These are phyloP conservation scores for Coptodon bakossiorum DNA, from an alignment of 2,113 vertebrate species.

Conservation along the genomic window DNA sequence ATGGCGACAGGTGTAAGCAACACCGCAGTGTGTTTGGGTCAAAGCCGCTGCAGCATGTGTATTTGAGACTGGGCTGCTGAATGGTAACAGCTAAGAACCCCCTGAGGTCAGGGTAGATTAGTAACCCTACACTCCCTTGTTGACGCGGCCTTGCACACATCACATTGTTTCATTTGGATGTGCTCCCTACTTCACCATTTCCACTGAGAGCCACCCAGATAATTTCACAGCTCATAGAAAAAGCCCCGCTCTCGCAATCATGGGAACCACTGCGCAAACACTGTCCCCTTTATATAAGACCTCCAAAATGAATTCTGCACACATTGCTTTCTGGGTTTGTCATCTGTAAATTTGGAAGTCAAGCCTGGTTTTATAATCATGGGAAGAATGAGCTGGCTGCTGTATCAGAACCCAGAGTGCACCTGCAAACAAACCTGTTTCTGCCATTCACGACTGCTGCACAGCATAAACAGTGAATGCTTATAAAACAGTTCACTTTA, in stretches of 20 bases:
- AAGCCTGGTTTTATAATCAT: neutral
- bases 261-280: constrained; percentile 37
- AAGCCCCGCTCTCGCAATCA: constrained; percentile 20
- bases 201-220: constrained; percentile 44
- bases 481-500: neutral
- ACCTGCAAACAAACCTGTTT: constrained; percentile 15
- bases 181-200: constrained; percentile 31
- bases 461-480: neutral
- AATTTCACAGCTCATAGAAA: constrained; percentile 58
- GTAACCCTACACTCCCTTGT: constrained; percentile 45
- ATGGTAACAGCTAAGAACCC: constrained; percentile 46
- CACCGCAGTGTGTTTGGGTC: constrained; percentile 11
- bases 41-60: neutral
- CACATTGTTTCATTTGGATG: constrained; percentile 52
- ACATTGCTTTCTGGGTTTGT: constrained; percentile 19
- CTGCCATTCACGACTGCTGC: neutral
- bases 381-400: constrained; percentile 17
- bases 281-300: constrained; percentile 36
- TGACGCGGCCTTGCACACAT: constrained; percentile 32
- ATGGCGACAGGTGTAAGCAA: constrained; percentile 48
- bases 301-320: constrained; percentile 37
- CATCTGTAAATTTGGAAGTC: constrained; percentile 19
- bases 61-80: neutral
- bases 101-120: constrained; percentile 52
- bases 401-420: neutral